Conservation (phyloP, 2,113 vertebrate genomes). For the Podilymbus podiceps region DNA sequence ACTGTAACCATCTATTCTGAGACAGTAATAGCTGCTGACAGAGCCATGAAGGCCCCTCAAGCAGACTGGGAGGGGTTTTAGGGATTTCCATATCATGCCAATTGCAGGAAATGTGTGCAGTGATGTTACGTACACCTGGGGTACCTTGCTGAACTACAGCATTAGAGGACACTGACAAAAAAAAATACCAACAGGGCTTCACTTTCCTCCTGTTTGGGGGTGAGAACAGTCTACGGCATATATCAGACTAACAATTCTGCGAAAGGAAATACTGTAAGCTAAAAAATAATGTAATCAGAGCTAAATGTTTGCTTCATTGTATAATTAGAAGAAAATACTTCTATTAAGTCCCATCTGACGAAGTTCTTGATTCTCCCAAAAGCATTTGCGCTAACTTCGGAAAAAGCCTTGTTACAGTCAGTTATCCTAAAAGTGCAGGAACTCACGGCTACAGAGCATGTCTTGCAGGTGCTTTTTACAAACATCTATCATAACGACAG, state of each 20-base stretch:
- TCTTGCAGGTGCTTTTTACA: neutral
- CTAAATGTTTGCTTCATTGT: neutral
- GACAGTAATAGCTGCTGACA: neutral
- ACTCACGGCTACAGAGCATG: neutral
- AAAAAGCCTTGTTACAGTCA: neutral
- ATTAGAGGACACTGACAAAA: neutral
- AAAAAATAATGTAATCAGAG: neutral
- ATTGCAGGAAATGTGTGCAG: rapidly evolving
- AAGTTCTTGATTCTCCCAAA: neutral
- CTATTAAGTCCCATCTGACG: neutral
- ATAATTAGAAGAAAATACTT: neutral
- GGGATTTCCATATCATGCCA: neutral
- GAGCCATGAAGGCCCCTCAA: neutral
- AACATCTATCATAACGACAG: neutral
- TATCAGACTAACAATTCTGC: neutral
- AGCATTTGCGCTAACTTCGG: neutral
- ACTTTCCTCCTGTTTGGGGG: neutral
- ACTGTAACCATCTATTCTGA: neutral
- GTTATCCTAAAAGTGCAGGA: neutral
- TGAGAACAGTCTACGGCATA: neutral
- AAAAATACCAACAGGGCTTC: neutral
- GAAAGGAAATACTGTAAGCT: neutral
- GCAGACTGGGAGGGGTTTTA: neutral
- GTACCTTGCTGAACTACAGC: neutral
- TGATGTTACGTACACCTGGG: rapidly evolving